phyloP scores from a whole-genome alignment of 2,797 vertebrate genomes.

The Gymnothorax reevesii region DNA sequence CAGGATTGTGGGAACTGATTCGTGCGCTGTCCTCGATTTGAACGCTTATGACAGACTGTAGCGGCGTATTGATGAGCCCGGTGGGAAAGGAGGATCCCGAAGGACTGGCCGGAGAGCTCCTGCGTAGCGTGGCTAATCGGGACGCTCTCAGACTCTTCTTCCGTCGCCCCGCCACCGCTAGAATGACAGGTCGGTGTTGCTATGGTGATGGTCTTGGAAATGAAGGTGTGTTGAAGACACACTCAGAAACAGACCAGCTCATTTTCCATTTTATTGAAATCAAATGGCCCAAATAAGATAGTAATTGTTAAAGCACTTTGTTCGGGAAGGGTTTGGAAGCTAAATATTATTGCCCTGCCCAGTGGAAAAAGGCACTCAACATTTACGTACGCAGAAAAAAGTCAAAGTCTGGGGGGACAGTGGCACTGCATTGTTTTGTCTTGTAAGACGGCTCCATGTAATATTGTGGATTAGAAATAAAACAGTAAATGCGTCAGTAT shows the following conservation, averaged over 20 bases:
- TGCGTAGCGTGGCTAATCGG: conserved; percentile 39
- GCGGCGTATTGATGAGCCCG: conserved; percentile 35
- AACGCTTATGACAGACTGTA: conserved; percentile 40
- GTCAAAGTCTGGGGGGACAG: neutral
- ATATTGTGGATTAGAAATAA: neutral
- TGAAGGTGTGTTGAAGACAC: conserved; percentile 5
- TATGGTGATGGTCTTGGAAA: conserved; percentile 50
- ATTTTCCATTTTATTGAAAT: conserved; percentile 36
- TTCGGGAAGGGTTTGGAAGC: neutral
- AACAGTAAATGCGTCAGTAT: neutral
- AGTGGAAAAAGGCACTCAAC: neutral
- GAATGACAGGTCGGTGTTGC: conserved; percentile 29
- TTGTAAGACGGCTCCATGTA: neutral
- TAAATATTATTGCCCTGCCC: neutral
- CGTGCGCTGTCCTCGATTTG: conserved; percentile 34
- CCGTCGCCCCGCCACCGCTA: conserved; percentile 1
- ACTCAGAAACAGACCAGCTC: conserved; percentile 37
- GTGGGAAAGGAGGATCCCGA: conserved; percentile 23
- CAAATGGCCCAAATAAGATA: neutral
- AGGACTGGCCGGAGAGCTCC: conserved; percentile 13
- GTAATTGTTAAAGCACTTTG: neutral
- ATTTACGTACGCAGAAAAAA: neutral
- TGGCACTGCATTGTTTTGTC: neutral
- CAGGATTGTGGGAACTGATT: conserved; percentile 42
- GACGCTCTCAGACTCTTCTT: conserved; percentile 11